These are phyloP conservation scores for Lepidocyrtinus sp. DNA, from an alignment of 2,888 invertebrate genomes.

Conservation along the genomic window DNA sequence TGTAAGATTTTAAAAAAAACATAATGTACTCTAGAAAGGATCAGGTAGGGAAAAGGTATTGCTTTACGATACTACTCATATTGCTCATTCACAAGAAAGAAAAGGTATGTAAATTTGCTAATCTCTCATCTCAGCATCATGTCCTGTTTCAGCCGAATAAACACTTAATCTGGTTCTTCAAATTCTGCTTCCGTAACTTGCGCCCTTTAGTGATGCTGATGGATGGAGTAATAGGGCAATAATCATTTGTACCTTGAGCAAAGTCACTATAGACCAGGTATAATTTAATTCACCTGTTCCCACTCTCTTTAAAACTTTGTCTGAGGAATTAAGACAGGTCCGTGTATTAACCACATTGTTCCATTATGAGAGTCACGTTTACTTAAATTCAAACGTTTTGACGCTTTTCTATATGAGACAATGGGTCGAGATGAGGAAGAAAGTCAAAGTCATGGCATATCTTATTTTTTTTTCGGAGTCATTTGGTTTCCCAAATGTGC, in stretches of 20 bases:
- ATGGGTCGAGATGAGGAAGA: conserved; percentile 18
- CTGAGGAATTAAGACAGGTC: too few relatives aligned
- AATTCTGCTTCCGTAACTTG: conserved; percentile 27
- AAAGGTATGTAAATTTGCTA: conserved; percentile 30
- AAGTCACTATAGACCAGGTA: not conserved
- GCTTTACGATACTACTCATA: too few relatives aligned
- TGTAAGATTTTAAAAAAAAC: not conserved
- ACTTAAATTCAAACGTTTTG: conserved; percentile 12
- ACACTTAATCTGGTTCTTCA: conserved; percentile 58
- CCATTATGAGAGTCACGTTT: not conserved
- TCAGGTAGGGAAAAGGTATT: too few relatives aligned
- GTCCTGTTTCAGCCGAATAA: conserved; percentile 44
- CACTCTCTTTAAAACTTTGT: conserved; percentile 23
- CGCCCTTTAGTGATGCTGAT: conserved; percentile 20
- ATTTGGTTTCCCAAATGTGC: not conserved
- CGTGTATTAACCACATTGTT: not conserved
- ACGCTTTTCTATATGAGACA: conserved; percentile 19
- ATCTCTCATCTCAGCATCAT: not conserved
- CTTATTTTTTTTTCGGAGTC: conserved; percentile 9
- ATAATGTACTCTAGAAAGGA: conserved; percentile 11
- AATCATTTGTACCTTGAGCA: not conserved
- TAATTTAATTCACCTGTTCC: conserved; percentile 36
- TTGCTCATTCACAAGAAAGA: not conserved
- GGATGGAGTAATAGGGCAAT: conserved; percentile 13
- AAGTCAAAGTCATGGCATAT: conserved; percentile 42